A percentile compares a stretch with the other conserved stretches of the same genome.
Conservation (phyloP, 2,888 invertebrate species). For the Piscicola geometra region DNA sequence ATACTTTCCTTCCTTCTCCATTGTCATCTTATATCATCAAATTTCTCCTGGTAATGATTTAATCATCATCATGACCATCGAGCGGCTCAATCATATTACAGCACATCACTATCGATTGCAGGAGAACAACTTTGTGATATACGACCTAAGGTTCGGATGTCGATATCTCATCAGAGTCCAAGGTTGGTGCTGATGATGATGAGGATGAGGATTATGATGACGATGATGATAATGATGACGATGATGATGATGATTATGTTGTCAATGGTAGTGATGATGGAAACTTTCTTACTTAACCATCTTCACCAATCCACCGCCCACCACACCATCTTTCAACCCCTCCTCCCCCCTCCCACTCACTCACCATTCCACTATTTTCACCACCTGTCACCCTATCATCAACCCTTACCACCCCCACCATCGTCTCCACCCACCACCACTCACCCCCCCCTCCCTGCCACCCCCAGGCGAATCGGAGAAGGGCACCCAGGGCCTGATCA, state of each 20-base stretch:
- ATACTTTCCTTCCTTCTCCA: no score
- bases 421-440: background rate
- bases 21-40: no score
- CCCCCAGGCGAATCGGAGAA: conserved; percentile 20
- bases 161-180: conserved; percentile 47
- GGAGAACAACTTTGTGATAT: conserved; percentile 46
- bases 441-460: background rate
- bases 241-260: background rate
- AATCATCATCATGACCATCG: no score
- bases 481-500: conserved; percentile 39
- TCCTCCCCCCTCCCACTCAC: background rate
- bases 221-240: background rate
- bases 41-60: no score
- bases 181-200: conserved; percentile 40
- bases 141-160: conserved; percentile 49
- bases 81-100: no score
- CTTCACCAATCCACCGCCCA: background rate
- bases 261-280: background rate
- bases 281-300: background rate
- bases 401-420: no score
- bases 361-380: background rate
- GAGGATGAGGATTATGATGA: background rate
- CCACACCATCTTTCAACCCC: background rate
- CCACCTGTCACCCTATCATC: no score
- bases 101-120: conserved; percentile 39